Evolutionary conservation across 2,797 vertebrate genomes (phyloP), one percentile per base, ranked within the genome.

Genomic region (Mareca penelope): DNA sequence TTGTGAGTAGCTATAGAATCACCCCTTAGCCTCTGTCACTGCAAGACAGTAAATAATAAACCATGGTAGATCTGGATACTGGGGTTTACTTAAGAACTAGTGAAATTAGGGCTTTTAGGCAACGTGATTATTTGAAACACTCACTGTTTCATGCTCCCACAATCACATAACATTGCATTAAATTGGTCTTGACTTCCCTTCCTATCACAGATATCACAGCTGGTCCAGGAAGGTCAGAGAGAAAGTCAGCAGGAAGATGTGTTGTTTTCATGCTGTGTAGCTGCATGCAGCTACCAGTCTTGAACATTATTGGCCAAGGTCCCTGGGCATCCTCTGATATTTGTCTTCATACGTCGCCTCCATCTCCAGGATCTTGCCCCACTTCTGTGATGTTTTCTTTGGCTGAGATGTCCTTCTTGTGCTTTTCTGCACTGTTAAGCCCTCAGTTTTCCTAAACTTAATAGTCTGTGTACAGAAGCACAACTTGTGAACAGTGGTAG

Each of bases 161-260:
- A 35, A 19, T 26, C 37, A 69, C 29, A 57, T 26, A 73, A 15
- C 42, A 22, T 39, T 60, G 24, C 35, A 50, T 60, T 85, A 4
- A 33, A 61, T 80, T 64, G 5, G 4, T 60, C 44, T 44, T 85
- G 15, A 29, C 8, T 83, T 96, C 31, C 12, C 3, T 71, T 81
- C 42, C 46, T 26, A n/a, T 18, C 53, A 44, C 46, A 83, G 39
- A 60, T 18, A 35, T 31, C 0, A 0, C n/a, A 90, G 19, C 28
- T 83, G 29, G 10, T 50, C 10, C 33, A 35, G 68, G 46, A 88
- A 65, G 31, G 2, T 2, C 4, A 2, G 33, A 18, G 6, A 44
- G n/a, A 87, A 86, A 73, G 9, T 53, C 13, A 10, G 14, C 9
- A 44, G n/a, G 84, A 86, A 70, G 12, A 44, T 7, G 9, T 50